Conservation (phyloP, 2,797 vertebrate species). For the Simalia tracyae region DNA sequence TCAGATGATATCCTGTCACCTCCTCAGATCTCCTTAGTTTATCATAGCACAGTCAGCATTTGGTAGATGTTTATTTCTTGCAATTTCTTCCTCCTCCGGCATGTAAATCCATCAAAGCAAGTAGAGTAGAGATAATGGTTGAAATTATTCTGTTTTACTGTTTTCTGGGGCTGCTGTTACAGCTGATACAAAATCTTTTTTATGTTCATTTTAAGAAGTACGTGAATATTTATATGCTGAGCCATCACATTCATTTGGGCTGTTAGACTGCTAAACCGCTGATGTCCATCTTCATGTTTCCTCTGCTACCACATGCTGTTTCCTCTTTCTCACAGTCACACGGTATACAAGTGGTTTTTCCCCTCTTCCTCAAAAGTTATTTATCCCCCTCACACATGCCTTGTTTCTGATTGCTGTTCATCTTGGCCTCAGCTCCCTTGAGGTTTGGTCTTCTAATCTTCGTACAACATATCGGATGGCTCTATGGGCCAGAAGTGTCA, state of each 20-base stretch:
- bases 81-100: background rate
- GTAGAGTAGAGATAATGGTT: background rate
- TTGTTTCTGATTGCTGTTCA: background rate
- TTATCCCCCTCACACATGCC: background rate
- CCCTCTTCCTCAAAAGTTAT: background rate
- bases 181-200: background rate
- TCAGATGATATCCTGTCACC: background rate
- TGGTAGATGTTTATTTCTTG: background rate
- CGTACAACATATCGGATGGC: background rate
- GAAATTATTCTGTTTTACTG: background rate
- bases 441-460: background rate
- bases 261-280: background rate
- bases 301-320: background rate
- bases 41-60: background rate
- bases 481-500: background rate
- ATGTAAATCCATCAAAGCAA: background rate
- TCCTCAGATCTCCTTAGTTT: too few species aligned
- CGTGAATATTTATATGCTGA: background rate
- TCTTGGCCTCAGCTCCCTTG: background rate
- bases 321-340: slow-evolving; percentile 15
- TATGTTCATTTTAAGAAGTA: background rate
- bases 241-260: background rate
- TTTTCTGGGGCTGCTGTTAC: background rate
- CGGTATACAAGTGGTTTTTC: background rate
- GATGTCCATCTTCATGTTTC: background rate